Percentiles rank a stretch among this genome's conserved stretches.
These are phyloP conservation scores for Andricus grossulariae DNA, from an alignment of 1,140 invertebrate species.

Conservation along the genomic window DNA sequence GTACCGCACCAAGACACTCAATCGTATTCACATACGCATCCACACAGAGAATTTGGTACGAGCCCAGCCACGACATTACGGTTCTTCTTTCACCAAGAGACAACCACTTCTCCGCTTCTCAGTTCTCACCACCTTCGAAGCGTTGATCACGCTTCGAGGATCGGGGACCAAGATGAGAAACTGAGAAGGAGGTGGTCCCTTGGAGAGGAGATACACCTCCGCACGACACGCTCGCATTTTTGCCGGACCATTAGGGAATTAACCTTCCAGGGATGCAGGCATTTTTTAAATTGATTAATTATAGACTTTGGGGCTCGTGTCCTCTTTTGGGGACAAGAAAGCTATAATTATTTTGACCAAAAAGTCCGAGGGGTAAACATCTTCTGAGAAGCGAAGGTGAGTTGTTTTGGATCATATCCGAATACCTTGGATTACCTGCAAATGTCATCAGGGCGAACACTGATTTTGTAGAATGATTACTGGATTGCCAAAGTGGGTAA, in stretches of 20 bases:
- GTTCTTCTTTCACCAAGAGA: constrained; percentile 53
- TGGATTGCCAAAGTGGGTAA: too few relatives aligned
- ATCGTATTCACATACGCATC: constrained; percentile 45
- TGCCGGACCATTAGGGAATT: constrained; percentile 64
- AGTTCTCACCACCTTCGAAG: constrained; percentile 61
- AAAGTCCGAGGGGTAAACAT: too few relatives aligned
- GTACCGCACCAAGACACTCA: constrained; percentile 18
- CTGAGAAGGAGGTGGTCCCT: background rate
- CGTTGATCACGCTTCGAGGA: constrained; percentile 65
- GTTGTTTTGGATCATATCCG: too few relatives aligned
- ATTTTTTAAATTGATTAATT: constrained; percentile 35
- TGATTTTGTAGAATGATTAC: too few relatives aligned
- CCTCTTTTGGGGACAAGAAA: background rate
- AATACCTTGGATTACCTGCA: too few relatives aligned
- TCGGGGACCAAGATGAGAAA: constrained; percentile 37
- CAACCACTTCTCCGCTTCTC: constrained; percentile 55
- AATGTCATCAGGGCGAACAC: too few relatives aligned
- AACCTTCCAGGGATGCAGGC: constrained; percentile 62
- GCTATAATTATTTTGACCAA: too few relatives aligned
- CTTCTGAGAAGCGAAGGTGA: too few relatives aligned
- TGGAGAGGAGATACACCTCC: constrained; percentile 61
- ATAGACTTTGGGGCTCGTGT: constrained; percentile 14
- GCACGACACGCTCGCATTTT: constrained; percentile 64
- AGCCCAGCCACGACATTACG: constrained; percentile 54
- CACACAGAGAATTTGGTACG: constrained; percentile 46